Conservation (phyloP, 2,797 vertebrate species). For the Netta rufina region DNA sequence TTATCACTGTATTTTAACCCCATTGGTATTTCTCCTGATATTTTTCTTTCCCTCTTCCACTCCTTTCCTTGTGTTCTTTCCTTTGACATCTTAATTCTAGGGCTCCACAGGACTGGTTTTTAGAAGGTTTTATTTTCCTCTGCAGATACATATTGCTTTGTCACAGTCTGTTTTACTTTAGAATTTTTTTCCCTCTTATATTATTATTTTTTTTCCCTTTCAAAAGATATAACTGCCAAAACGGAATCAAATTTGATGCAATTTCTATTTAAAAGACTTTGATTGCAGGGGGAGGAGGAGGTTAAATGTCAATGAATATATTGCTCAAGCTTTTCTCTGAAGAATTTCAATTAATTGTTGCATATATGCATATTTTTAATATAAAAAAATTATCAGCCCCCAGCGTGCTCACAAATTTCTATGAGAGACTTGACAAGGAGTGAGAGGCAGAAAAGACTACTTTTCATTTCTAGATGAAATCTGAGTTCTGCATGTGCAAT, state of each 20-base stretch:
- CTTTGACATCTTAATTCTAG: constrained; percentile 58
- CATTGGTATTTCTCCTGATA: not conserved
- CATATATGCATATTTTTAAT: constrained; percentile 12
- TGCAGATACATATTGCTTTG: constrained; percentile 25
- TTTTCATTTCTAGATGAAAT: not conserved
- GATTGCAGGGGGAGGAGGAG: constrained; percentile 52
- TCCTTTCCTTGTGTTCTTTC: not conserved
- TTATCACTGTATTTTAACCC: not conserved
- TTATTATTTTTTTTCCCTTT: not conserved
- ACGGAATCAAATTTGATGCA: constrained; percentile 12
- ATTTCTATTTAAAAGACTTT: constrained; percentile 52
- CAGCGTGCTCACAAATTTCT: not conserved
- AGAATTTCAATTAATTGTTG: constrained; percentile 56
- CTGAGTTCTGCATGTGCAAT: not conserved
- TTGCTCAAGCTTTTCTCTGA: constrained; percentile 34
- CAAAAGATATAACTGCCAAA: constrained; percentile 40
- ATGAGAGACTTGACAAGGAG: not conserved
- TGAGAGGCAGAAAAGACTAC: not conserved
- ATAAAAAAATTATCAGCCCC: not conserved
- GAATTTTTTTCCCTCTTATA: not conserved
- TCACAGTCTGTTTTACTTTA: constrained; percentile 23
- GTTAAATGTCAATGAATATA: constrained; percentile 58
- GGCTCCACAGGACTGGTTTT: not conserved
- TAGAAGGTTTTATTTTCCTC: constrained; percentile 32
- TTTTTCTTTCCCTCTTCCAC: not conserved